Evolutionary conservation across 2,113 vertebrate species (phyloP).

Genomic region (Dolichotis patagonum): DNA sequence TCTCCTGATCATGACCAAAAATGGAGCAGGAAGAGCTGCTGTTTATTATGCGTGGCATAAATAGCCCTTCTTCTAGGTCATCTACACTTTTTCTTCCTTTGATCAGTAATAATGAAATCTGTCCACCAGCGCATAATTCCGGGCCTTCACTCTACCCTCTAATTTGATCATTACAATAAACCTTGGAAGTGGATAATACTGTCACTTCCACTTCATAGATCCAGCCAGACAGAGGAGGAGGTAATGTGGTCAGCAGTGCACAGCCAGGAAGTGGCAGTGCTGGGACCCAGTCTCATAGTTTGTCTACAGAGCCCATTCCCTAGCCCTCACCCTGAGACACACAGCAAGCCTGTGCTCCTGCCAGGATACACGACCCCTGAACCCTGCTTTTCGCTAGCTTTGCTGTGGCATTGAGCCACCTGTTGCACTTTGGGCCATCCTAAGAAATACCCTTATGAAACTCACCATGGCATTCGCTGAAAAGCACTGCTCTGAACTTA

Average conservation of each 20-base stretch:
- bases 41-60: not conserved
- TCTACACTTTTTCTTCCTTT: not conserved
- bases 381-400: not conserved
- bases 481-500: not conserved
- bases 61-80: not conserved
- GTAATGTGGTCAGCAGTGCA: not conserved
- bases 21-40: not conserved
- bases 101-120: not conserved
- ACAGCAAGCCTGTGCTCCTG: not conserved
- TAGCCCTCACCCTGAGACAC: not conserved
- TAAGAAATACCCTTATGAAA: not conserved
- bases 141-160: not conserved
- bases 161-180: slow-evolving; percentile 1
- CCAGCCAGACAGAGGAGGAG: not conserved
- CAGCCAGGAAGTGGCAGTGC: not conserved
- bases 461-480: not conserved
- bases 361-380: rapidly evolving
- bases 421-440: not conserved
- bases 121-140: not conserved
- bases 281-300: not conserved
- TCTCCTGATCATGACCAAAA: not conserved
- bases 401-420: not conserved
- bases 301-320: not conserved
- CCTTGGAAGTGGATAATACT: not conserved
- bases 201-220: not conserved